Evolutionary conservation across 1,140 invertebrate genomes (phyloP), one percentile per base, ranked within the genome.

Genomic region (Apis cerana): DNA sequence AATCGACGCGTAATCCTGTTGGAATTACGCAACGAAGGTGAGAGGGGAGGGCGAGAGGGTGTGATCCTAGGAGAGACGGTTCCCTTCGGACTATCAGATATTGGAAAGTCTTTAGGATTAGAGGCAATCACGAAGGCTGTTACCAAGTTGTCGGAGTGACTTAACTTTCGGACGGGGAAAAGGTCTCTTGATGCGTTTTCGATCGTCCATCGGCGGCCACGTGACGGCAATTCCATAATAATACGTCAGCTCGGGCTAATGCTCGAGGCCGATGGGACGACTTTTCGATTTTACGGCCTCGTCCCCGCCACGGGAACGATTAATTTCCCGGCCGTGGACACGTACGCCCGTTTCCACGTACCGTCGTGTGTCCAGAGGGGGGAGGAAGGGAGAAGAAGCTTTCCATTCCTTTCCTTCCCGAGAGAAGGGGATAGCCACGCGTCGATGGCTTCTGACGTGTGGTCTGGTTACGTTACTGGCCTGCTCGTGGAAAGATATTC

Each of bases 21-120:
- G 33, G 33, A 43, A 43, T 43, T 43, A 43, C 33, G 33, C 33
- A 43, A 43, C 33, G 33, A 43, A 43, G 33, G 33, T 43, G 33
- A 0, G 33, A 43, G 33, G 33, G 33, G 33, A 43, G 33, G 33
- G 33, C 4, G 33, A 2, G 3, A 0, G 33, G 43, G 33, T 52
- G 19, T 77, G 87, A 88, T 85, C 86, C 65, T 27, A 17, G 2
- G 48, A 3, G 50, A 59, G 75, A 54, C 77, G 78, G 75, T 65
- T 50, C 58, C 17, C 17, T 58, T 54, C 33, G 33, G 65, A 79
- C 81, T 90, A 89, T 91, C 90, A 83, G 90, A 91, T 91, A 91
- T 91, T 85, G 89, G 89, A 90, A 91, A 90, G 80, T 86, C 84
- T 90, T 91, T 90, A 90, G 84, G 85, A 88, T 90, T 89, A 89